A percentile compares a stretch with the other conserved stretches of the same genome.
phyloP scores from a whole-genome alignment of 2,113 vertebrate genomes.

The Aphyosemion australe region DNA sequence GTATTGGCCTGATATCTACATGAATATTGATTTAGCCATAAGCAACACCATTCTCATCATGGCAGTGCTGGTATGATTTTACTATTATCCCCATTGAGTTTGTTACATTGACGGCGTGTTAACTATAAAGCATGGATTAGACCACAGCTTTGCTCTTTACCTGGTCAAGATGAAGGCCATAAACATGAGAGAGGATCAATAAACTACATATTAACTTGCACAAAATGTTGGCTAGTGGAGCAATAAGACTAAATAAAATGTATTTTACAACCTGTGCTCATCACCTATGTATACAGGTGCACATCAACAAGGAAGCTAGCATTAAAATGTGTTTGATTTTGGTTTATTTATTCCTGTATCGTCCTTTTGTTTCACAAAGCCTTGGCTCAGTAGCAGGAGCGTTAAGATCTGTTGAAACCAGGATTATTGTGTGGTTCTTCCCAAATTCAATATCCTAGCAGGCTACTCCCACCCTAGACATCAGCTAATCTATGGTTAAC shows the following conservation, averaged over 20 bases:
- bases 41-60: conserved; percentile 47
- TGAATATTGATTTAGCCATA: conserved; percentile 76
- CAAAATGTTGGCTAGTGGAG: conserved; percentile 21
- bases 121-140: conserved; percentile 49
- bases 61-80: conserved; percentile 45
- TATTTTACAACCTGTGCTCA: conserved; percentile 2
- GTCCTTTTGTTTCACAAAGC: no score
- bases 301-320: not conserved
- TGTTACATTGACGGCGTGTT: conserved; percentile 37
- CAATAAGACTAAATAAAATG: not conserved
- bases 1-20: conserved; percentile 53
- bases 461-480: not conserved
- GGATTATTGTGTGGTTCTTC: no score
- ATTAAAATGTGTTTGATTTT: not conserved
- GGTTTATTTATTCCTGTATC: not conserved
- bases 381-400: no score
- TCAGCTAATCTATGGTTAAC: not conserved
- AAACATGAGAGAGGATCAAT: conserved; percentile 58
- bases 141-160: conserved; percentile 24
- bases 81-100: conserved; percentile 53
- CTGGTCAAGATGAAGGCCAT: conserved; percentile 54
- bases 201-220: conserved; percentile 41
- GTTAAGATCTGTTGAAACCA: no score
- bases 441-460: no score
- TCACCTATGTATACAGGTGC: not conserved